These are phyloP conservation scores for Tylochromis polylepis DNA, from an alignment of 2,113 vertebrate species.

Conservation along the genomic window DNA sequence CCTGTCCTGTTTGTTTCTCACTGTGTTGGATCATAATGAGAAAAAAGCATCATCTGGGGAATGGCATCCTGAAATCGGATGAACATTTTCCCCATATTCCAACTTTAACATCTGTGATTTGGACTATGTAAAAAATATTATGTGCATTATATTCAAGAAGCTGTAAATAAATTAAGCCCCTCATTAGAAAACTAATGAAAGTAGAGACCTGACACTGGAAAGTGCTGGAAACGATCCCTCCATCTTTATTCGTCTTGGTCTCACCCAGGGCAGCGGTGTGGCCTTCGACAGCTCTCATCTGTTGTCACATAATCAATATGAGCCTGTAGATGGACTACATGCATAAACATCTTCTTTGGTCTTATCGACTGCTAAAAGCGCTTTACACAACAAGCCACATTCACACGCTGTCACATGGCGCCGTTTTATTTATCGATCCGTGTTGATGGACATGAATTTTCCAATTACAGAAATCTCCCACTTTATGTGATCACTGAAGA, in stretches of 20 bases:
- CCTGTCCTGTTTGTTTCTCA: neutral
- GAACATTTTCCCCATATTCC: neutral
- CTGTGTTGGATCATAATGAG: neutral
- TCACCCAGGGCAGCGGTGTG: neutral
- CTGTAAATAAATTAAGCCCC: neutral
- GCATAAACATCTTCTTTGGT: accelerated
- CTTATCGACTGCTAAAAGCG: neutral
- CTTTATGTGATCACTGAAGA: neutral
- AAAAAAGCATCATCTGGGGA: neutral
- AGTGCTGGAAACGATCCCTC: neutral
- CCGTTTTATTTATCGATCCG: neutral
- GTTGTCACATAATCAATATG: neutral
- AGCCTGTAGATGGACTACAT: neutral
- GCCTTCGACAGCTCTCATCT: neutral
- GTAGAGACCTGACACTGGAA: too few relatives aligned
- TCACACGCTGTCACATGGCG: neutral
- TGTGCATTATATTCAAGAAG: neutral
- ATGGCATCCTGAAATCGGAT: neutral
- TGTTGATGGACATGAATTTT: neutral
- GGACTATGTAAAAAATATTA: neutral
- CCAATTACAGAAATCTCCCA: neutral
- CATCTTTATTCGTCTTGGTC: neutral
- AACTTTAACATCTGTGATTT: neutral
- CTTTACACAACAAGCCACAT: neutral
- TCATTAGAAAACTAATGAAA: accelerated